These are phyloP conservation scores for Glaucopsyche alexis DNA, from an alignment of 2,888 invertebrate species.

Conservation along the genomic window DNA sequence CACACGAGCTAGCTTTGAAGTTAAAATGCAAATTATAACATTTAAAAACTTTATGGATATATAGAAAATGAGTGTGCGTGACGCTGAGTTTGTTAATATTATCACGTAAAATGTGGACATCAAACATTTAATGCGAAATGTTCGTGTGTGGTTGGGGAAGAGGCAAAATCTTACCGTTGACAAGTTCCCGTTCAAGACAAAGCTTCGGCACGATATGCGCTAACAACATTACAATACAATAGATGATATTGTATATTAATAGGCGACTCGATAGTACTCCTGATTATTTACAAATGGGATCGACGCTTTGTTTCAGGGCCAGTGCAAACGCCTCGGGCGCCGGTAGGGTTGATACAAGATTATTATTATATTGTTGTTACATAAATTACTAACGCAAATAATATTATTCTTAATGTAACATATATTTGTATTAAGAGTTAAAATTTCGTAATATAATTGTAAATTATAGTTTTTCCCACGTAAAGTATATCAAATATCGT, in stretches of 20 bases:
- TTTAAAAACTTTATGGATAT: no score
- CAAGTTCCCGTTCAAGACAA: conserved; percentile 10
- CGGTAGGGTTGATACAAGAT: conserved; percentile 29
- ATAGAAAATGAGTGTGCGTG: no score
- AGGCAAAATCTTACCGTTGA: conserved; percentile 1
- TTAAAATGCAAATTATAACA: no score
- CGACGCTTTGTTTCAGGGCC: conserved; percentile 36
- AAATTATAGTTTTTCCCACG: no score
- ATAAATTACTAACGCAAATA: no score
- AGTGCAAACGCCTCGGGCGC: conserved; percentile 19
- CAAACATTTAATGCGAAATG: background rate
- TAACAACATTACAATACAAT: conserved; percentile 27
- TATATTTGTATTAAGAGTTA: no score
- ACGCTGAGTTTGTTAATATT: no score
- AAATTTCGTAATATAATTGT: no score
- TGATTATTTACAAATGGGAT: conserved; percentile 40
- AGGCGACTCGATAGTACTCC: conserved; percentile 34
- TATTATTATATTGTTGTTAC: background rate
- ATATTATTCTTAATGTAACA: background rate
- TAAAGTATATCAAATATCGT: no score
- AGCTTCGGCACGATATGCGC: conserved; percentile 15
- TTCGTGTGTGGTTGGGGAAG: conserved; percentile 7
- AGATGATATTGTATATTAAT: conserved; percentile 29
- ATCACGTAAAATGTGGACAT: background rate
- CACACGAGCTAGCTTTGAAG: no score